Conservation (phyloP, 2,888 invertebrate species). For the Agonum fuliginosum region DNA sequence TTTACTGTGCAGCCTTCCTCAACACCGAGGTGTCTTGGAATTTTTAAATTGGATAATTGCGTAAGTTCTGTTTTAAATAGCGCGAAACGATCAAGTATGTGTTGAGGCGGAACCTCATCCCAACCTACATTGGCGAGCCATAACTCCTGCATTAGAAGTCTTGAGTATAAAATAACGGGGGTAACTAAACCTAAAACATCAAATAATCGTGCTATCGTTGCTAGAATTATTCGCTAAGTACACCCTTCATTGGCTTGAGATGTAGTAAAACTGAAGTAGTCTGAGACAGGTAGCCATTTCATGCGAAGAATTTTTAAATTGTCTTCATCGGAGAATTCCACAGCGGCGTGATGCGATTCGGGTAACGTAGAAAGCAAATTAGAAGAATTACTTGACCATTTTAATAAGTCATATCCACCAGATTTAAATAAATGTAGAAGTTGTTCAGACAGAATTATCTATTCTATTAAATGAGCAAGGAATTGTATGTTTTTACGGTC, state of each 20-base stretch:
- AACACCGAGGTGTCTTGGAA: conserved; percentile 28
- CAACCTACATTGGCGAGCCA: conserved; percentile 46
- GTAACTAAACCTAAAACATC: too few species aligned
- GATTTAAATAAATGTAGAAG: conserved; percentile 16
- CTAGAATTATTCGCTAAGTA: not conserved
- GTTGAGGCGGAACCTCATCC: conserved; percentile 52
- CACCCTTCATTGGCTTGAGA: not conserved
- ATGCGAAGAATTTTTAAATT: not conserved
- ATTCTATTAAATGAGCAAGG: too few species aligned
- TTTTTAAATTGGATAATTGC: conserved; percentile 21
- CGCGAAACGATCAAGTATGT: conserved; percentile 29
- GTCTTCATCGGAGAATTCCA: not conserved
- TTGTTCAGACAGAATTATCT: too few species aligned
- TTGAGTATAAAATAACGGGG: conserved; percentile 48
- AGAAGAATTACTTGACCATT: conserved; percentile 50
- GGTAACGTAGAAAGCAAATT: not conserved
- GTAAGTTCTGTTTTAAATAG: conserved; percentile 49
- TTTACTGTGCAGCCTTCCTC: conserved; percentile 25
- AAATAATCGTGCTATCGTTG: not conserved
- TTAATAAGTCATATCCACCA: conserved; percentile 51
- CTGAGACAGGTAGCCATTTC: not conserved
- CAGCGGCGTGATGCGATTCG: not conserved
- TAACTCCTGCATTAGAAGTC: conserved; percentile 55
- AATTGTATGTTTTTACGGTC: too few species aligned
- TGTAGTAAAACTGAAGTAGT: too few species aligned